phyloP scores from a whole-genome alignment of 1,140 invertebrate species.

The Caenorhabditis tropicalis region DNA sequence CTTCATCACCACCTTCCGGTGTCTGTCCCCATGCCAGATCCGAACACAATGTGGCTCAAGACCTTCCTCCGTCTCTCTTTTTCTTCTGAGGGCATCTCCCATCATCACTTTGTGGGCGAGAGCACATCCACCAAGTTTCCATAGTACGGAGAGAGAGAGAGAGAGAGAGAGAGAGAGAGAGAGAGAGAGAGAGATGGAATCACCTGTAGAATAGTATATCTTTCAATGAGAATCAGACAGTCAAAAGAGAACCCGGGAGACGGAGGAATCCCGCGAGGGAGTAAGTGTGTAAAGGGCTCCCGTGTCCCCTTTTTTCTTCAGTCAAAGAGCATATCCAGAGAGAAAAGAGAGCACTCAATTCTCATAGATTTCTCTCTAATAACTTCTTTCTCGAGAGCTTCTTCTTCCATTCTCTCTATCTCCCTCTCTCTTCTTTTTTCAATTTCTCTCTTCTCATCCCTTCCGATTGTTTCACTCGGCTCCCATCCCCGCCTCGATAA shows the following conservation, averaged over 20 bases:
- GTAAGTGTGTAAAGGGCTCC: constrained; percentile 27
- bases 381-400: constrained; percentile 14
- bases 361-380: neutral
- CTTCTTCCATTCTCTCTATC: neutral
- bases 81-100: neutral
- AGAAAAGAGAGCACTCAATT: neutral
- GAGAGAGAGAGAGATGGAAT: too few species aligned
- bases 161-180: too few species aligned
- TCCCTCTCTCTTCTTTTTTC: too few species aligned
- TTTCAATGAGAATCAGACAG: neutral
- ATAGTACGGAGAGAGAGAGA: neutral
- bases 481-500: neutral
- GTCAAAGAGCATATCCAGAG: constrained; percentile 34
- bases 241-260: neutral
- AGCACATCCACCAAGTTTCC: neutral
- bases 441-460: too few species aligned
- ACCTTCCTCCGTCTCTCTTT: neutral
- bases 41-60: neutral
- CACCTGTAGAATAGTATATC: neutral
- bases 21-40: neutral
- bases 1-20: constrained; percentile 2
- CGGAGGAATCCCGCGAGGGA: neutral
- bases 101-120: constrained; percentile 17
- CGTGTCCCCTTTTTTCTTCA: neutral
- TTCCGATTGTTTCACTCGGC: constrained; percentile 24